Percentiles rank a stretch among this genome's conserved stretches.
Evolutionary conservation across 2,888 invertebrate species (phyloP).

Genomic region (Hypomecis atomaria): DNA sequence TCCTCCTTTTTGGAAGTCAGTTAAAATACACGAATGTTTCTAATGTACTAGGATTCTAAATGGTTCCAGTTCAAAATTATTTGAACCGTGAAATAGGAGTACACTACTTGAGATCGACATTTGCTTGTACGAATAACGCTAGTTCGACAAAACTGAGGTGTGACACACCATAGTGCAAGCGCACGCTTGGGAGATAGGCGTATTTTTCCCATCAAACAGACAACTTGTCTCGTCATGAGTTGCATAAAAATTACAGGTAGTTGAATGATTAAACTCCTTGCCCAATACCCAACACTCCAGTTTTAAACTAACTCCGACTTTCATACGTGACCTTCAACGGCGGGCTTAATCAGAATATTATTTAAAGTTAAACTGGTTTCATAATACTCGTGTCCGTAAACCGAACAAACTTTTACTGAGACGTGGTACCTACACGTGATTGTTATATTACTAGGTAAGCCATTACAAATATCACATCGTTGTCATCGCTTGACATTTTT

Average conservation of each 20-base stretch:
- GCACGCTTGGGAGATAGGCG: too few relatives aligned
- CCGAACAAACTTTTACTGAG: conserved; percentile 3
- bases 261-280: conserved; percentile 24
- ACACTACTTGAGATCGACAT: too few relatives aligned
- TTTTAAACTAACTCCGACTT: conserved; percentile 31
- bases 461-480: not conserved
- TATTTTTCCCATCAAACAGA: too few relatives aligned
- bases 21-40: too few relatives aligned
- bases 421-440: not conserved
- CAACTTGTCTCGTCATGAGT: not conserved
- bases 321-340: conserved; percentile 39
- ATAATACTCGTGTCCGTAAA: conserved; percentile 12
- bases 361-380: conserved; percentile 33
- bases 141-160: too few relatives aligned
- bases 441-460: not conserved
- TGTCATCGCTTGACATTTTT: not conserved
- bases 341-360: conserved; percentile 30
- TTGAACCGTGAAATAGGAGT: too few relatives aligned
- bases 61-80: too few relatives aligned
- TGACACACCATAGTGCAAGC: too few relatives aligned
- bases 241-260: not conserved
- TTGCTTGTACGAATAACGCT: too few relatives aligned
- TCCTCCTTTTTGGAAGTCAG: too few relatives aligned
- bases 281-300: conserved; percentile 25
- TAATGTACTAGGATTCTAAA: too few relatives aligned